Percentiles rank a stretch among this genome's conserved stretches.
These are phyloP conservation scores for Benitochromis conjunctus DNA, from an alignment of 2,113 vertebrate genomes.

Conservation along the genomic window DNA sequence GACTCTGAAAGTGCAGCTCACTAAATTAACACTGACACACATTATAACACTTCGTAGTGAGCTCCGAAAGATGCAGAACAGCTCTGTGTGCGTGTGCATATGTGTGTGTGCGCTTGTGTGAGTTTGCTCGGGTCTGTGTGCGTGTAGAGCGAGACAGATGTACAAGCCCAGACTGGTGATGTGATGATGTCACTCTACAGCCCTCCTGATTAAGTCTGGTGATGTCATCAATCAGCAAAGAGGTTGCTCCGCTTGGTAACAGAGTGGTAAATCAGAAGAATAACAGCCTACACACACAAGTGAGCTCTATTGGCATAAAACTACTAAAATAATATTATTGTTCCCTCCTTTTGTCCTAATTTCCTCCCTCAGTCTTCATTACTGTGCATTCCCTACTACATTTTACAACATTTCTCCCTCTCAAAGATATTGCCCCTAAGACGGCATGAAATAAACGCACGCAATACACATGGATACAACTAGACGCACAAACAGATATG, in stretches of 20 bases:
- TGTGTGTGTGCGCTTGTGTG: background rate
- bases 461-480: background rate
- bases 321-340: background rate
- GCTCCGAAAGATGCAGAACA: constrained; percentile 20
- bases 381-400: background rate
- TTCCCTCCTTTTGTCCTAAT: background rate
- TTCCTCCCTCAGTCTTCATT: background rate
- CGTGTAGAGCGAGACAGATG: background rate
- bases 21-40: constrained; percentile 96
- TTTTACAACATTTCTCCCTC: background rate
- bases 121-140: background rate
- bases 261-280: constrained; percentile 42
- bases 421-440: constrained; percentile 10
- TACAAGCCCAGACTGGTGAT: constrained; percentile 25
- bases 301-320: background rate
- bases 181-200: constrained; percentile 45
- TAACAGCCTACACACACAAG: background rate
- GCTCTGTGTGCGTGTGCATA: background rate
- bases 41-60: constrained; percentile 75
- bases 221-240: constrained; percentile 65
- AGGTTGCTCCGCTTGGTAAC: constrained; percentile 36
- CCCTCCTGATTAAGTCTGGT: constrained; percentile 44
- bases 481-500: constrained; percentile 21
- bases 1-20: constrained; percentile 81
- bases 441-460: background rate